Evolutionary conservation across 2,797 vertebrate species (phyloP), one percentile per base, ranked within the genome.

Genomic region (Danio aesculapii): DNA sequence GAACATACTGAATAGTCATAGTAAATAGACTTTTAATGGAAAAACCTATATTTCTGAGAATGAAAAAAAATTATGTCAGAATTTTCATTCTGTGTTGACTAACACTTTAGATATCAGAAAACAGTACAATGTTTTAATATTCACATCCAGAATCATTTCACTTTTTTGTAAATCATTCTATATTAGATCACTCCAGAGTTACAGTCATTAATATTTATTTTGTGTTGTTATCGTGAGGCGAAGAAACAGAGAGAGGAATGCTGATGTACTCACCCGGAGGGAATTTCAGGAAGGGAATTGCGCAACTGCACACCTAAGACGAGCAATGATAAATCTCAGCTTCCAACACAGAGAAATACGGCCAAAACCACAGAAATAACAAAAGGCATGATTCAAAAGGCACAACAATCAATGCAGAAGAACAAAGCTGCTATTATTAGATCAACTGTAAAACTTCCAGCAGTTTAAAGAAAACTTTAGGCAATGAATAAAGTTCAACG

Each of bases 211-310:
- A 53, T 44, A 44, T 43, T 53, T 0, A 13, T 11, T 50, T 6
- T 59, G 46, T 52, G 61, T 75, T 53, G 59, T 64, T 12, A 16
- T 9, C 30, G 21, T 43, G 78, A 67, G 81, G 19, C 83, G 4
- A 83, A 85, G 79, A 13, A 8, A 19, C 8, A 66, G 13, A 77
- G 11, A 83, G 39, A 70, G 39, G 68, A 81, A 63, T 61, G 70
- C 17, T 14, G 84, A 78, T 75, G 57, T 47, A 87, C 93, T 93
- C 82, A 95, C 94, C 53, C 16, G 49, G 88, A 88, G 1, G 94
- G 94, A 67, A 95, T 92, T 64, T 93, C 94, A 62, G 94, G 94
- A n/a, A 95, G 90, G 62, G 92, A 76, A 69, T 44, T 88, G 63
- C 88, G 89, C 49, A 73, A 1, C 6, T 88, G 91, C 44, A 82